Percentiles rank a stretch among this genome's conserved stretches.
Evolutionary conservation across 2,888 invertebrate genomes (phyloP).

Genomic region (Synergus gifuensis): DNA sequence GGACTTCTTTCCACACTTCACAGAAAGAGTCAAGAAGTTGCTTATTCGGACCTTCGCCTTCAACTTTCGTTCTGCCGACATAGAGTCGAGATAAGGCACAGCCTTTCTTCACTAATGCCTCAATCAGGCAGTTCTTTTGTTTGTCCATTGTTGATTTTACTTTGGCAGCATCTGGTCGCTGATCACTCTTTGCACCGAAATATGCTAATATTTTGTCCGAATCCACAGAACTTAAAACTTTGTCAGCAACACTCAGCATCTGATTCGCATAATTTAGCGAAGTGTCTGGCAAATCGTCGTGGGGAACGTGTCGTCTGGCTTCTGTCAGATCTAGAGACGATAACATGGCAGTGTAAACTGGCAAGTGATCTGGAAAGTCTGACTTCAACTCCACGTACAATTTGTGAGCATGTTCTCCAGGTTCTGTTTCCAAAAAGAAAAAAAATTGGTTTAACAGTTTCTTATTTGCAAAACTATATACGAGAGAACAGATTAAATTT

Average conservation of each 20-base stretch:
- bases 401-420: constrained; percentile 83
- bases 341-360: constrained; percentile 88
- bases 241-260: constrained; percentile 83
- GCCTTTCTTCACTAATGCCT: constrained; percentile 88
- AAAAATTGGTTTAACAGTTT: constrained; percentile 35
- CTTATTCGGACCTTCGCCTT: constrained; percentile 71
- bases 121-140: constrained; percentile 88
- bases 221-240: constrained; percentile 86
- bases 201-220: constrained; percentile 88
- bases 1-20: constrained; percentile 84
- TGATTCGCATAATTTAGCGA: constrained; percentile 76
- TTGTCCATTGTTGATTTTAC: constrained; percentile 93
- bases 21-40: constrained; percentile 81
- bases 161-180: constrained; percentile 89
- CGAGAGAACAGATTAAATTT: not conserved
- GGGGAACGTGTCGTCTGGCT: constrained; percentile 77
- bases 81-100: constrained; percentile 84
- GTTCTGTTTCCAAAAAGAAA: constrained; percentile 73
- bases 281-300: constrained; percentile 72
- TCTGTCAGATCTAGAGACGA: constrained; percentile 86
- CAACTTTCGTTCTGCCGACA: constrained; percentile 72
- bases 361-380: constrained; percentile 87
- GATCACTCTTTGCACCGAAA: constrained; percentile 91
- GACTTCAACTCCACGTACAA: constrained; percentile 87
- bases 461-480: not conserved